Percentiles rank a stretch among this genome's conserved stretches.
phyloP scores from a whole-genome alignment of 2,888 invertebrate genomes.

The Meganola albula region DNA sequence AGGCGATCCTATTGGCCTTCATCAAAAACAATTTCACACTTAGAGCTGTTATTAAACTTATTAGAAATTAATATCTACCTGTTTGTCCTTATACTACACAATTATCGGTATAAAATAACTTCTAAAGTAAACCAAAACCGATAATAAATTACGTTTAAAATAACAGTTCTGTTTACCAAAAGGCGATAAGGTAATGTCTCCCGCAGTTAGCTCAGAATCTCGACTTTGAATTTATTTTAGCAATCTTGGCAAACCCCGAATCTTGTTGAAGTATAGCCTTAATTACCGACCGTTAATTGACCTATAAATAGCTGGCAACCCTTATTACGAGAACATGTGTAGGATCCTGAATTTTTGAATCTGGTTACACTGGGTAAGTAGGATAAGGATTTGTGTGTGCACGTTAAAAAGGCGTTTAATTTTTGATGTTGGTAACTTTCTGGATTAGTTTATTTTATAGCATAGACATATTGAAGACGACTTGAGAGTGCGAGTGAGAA shows the following conservation, averaged over 20 bases:
- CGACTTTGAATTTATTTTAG: conserved; percentile 46
- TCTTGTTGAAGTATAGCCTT: conserved; percentile 47
- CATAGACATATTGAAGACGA: too few relatives aligned
- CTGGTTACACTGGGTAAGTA: neutral
- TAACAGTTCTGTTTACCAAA: conserved; percentile 25
- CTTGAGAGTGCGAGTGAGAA: too few relatives aligned
- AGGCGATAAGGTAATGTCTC: conserved; percentile 31
- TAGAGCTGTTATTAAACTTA: too few relatives aligned
- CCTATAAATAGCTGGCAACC: conserved; percentile 44
- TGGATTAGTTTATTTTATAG: too few relatives aligned
- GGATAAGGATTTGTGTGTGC: conserved; percentile 5
- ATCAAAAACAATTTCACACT: too few relatives aligned
- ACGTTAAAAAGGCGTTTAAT: neutral
- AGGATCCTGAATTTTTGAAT: conserved; percentile 7
- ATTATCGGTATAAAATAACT: too few relatives aligned
- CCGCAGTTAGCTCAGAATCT: conserved; percentile 40
- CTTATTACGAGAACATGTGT: conserved; percentile 7
- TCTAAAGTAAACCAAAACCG: conserved; percentile 2
- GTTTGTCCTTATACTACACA: too few relatives aligned
- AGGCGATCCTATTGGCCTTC: too few relatives aligned
- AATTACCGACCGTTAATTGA: conserved; percentile 52
- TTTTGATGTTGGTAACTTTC: too few relatives aligned
- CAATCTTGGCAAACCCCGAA: conserved; percentile 49
- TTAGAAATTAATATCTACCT: too few relatives aligned
- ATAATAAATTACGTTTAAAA: conserved; percentile 22